These are phyloP conservation scores for Castor canadensis DNA, from an alignment of 2,113 vertebrate species.

Conservation along the genomic window DNA sequence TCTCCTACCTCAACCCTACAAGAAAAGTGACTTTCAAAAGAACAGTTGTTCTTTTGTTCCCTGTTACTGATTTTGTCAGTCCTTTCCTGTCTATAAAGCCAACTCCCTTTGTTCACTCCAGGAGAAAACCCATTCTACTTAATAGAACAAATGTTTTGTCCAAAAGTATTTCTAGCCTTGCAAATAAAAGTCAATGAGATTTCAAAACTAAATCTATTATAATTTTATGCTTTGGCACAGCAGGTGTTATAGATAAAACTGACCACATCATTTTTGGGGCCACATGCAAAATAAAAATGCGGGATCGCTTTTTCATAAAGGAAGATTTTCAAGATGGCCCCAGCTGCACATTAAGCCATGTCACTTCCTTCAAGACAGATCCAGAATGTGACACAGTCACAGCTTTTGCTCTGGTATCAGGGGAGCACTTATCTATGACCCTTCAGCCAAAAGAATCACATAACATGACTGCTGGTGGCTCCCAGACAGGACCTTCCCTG, in stretches of 20 bases:
- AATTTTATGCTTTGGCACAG: not conserved
- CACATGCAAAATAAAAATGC: not conserved
- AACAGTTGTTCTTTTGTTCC: not conserved
- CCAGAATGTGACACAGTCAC: no score
- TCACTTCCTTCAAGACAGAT: not conserved
- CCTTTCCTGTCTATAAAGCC: not conserved
- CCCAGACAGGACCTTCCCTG: not conserved
- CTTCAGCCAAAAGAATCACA: no score
- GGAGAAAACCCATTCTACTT: not conserved
- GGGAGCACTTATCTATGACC: no score
- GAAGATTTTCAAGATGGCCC: not conserved
- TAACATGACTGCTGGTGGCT: no score
- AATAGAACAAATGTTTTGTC: not conserved
- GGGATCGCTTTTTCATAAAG: not conserved
- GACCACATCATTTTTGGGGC: not conserved
- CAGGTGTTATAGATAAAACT: not conserved
- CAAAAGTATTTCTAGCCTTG: not conserved
- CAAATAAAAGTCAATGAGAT: not conserved
- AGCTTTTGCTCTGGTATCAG: not conserved
- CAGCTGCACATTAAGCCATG: not conserved
- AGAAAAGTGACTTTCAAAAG: not conserved
- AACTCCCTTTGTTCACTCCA: not conserved
- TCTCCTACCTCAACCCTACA: no score
- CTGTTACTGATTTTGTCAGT: not conserved
- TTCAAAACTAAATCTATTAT: not conserved